Percentiles rank a stretch among this genome's conserved stretches.
Conservation (phyloP, 2,888 invertebrate genomes). For the Cremastobaeus sp. region DNA sequence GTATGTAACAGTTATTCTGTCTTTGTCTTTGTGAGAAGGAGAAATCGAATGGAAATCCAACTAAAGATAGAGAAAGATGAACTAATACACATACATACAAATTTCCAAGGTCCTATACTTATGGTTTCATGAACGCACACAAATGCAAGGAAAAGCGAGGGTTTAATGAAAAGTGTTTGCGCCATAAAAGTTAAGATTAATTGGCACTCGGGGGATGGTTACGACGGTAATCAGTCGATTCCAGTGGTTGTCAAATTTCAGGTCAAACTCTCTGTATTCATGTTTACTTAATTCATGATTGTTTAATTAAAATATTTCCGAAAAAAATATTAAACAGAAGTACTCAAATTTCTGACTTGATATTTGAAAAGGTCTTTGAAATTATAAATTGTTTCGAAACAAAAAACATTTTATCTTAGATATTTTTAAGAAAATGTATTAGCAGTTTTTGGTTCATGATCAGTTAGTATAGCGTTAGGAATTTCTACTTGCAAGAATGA, state of each 20-base stretch:
- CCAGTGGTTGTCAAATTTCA: slow-evolving; percentile 75
- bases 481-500: too few species aligned
- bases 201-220: slow-evolving; percentile 77
- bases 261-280: too few species aligned
- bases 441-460: too few species aligned
- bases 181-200: slow-evolving; percentile 78
- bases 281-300: too few species aligned
- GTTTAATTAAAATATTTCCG: too few species aligned
- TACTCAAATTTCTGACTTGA: too few species aligned
- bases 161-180: slow-evolving; percentile 78
- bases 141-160: slow-evolving; percentile 62
- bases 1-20: not conserved
- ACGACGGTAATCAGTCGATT: slow-evolving; percentile 76
- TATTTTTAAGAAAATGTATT: too few species aligned
- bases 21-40: slow-evolving; percentile 41
- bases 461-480: too few species aligned
- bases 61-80: slow-evolving; percentile 14
- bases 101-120: not conserved
- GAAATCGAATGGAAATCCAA: slow-evolving; percentile 19
- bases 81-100: not conserved
- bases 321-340: too few species aligned
- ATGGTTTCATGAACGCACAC: slow-evolving; percentile 21
- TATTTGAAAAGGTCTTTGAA: too few species aligned
- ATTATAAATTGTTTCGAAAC: too few species aligned
- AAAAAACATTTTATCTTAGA: too few species aligned